A percentile compares a stretch with the other conserved stretches of the same genome.
Conservation (phyloP, 1,140 invertebrate species). For the Nymphalis io region DNA sequence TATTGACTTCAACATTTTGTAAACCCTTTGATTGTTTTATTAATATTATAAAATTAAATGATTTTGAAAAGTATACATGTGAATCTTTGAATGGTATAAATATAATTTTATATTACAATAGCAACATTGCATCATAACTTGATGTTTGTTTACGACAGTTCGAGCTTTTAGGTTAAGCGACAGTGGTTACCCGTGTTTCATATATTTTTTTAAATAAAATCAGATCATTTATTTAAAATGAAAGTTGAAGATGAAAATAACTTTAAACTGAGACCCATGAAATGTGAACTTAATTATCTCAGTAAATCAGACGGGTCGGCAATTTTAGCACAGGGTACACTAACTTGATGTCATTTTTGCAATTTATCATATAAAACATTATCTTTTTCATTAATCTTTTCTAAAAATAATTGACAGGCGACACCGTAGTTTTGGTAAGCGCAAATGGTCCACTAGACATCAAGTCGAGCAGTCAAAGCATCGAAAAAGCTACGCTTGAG, state of each 20-base stretch:
- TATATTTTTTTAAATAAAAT: neutral
- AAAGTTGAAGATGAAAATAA: conserved; percentile 15
- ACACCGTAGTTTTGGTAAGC: conserved; percentile 88
- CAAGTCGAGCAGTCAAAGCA: conserved; percentile 87
- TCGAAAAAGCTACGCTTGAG: conserved; percentile 90
- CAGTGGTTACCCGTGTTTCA: too few species aligned
- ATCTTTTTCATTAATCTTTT: conserved; percentile 12
- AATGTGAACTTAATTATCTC: conserved; percentile 86
- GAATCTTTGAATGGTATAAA: too few species aligned
- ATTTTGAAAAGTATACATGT: too few species aligned
- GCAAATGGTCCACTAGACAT: conserved; percentile 93
- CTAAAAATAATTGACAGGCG: conserved; percentile 81
- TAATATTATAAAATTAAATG: too few species aligned
- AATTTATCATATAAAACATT: neutral
- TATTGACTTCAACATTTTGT: too few species aligned
- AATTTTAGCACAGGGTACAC: conserved; percentile 85
- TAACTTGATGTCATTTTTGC: neutral
- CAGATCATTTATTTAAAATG: conserved; percentile 2
- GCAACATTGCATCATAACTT: too few species aligned
- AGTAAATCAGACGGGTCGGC: conserved; percentile 88
- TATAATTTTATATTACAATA: too few species aligned
- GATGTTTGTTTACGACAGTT: too few species aligned
- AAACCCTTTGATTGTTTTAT: too few species aligned
- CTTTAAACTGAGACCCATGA: conserved; percentile 71
- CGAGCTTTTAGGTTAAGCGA: too few species aligned